phyloP scores from a whole-genome alignment of 2,797 vertebrate species.

The Rhinophrynus dorsalis region DNA sequence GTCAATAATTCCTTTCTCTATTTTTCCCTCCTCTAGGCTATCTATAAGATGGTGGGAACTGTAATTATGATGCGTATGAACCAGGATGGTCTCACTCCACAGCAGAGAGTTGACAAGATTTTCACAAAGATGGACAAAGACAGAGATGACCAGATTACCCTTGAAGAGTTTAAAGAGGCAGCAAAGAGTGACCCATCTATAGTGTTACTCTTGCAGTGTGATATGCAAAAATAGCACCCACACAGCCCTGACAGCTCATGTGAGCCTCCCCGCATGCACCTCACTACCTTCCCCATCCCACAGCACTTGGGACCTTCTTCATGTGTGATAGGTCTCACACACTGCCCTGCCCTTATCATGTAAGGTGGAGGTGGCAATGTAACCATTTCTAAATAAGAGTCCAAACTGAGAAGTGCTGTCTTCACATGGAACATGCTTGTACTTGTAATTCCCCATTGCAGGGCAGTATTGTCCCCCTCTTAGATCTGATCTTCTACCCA shows the following conservation, averaged over 20 bases:
- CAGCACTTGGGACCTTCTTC: constrained; percentile 34
- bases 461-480: constrained; percentile 2
- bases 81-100: constrained; percentile 92
- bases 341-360: constrained; percentile 1
- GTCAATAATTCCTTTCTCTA: no score
- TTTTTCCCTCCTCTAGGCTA: constrained; percentile 84
- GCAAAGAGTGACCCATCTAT: constrained; percentile 96
- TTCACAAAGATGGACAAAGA: constrained; percentile 99
- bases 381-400: constrained; percentile 8
- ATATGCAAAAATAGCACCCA: constrained; percentile 89
- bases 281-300: constrained; percentile 15
- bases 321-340: constrained; percentile 26
- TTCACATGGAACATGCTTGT: constrained; percentile 3
- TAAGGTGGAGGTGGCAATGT: constrained; percentile 26
- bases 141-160: constrained; percentile 92
- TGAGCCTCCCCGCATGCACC: background rate
- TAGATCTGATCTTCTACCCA: constrained; percentile 1
- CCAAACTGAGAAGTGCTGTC: constrained; percentile 16
- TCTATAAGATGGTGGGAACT: constrained; percentile 98
- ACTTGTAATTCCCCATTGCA: background rate
- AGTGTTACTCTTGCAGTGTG: constrained; percentile 92
- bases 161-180: constrained; percentile 98
- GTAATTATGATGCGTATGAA: constrained; percentile 99
- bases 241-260: background rate
- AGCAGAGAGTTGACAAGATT: constrained; percentile 97